Evolutionary conservation across 2,797 vertebrate genomes (phyloP).

Genomic region (Allobates femoralis): DNA sequence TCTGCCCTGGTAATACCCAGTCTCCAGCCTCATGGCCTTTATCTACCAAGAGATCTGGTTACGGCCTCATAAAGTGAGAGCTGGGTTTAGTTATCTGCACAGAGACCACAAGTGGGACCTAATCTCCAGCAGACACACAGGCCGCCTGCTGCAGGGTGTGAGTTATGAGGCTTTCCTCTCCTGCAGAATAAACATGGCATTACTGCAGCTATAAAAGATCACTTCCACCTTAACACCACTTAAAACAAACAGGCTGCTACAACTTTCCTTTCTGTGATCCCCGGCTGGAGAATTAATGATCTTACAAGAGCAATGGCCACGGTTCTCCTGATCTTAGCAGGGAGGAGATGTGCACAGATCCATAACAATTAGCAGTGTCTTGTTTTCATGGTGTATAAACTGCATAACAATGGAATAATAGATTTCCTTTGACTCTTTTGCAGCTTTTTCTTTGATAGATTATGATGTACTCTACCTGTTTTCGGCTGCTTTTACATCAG

Average conservation of each 20-base stretch:
- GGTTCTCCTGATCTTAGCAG: constrained; percentile 29
- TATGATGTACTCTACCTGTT: too few relatives aligned
- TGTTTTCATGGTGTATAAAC: not conserved
- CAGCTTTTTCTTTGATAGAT: too few relatives aligned
- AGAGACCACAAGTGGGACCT: constrained; percentile 49
- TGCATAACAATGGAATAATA: too few relatives aligned
- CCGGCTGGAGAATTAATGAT: constrained; percentile 53
- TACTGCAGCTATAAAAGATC: constrained; percentile 45
- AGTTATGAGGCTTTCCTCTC: constrained; percentile 53
- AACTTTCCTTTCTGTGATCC: constrained; percentile 43
- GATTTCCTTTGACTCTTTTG: too few relatives aligned
- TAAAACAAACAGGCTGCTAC: constrained; percentile 41
- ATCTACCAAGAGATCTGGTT: constrained; percentile 55
- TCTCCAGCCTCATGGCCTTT: constrained; percentile 19
- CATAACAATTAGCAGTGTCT: constrained; percentile 60
- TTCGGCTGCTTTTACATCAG: too few relatives aligned
- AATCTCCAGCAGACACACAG: constrained; percentile 52
- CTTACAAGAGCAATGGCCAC: constrained; percentile 43
- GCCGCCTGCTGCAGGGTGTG: constrained; percentile 56
- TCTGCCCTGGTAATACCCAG: constrained; percentile 30
- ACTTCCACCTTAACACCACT: constrained; percentile 49
- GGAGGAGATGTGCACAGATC: constrained; percentile 42
- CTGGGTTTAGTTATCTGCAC: constrained; percentile 53
- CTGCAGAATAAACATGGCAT: constrained; percentile 51
- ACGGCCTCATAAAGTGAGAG: constrained; percentile 54